Evolutionary conservation across 2,113 vertebrate genomes (phyloP), one percentile per base, ranked within the genome.

Genomic region (Hippocampus abdominalis): DNA sequence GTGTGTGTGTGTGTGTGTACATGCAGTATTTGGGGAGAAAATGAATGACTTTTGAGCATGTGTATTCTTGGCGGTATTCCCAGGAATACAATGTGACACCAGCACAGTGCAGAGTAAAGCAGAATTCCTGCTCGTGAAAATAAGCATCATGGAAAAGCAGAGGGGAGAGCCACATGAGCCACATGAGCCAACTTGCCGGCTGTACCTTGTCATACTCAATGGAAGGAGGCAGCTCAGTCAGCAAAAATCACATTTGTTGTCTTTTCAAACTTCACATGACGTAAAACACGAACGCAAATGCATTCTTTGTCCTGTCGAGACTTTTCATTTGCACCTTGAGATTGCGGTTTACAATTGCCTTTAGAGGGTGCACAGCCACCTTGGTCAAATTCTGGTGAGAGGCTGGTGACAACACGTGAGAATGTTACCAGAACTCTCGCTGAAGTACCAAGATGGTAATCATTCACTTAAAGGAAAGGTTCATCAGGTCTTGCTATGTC

Each of bases 121-220:
- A 85, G 77, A 90, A 89, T 87, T 85, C 78, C 80, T 81, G 74
- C 78, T 87, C 84, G 63, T 84, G 42, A 89, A 89, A 88, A 88
- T 88, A 89, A 88, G 83, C 83, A 80, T 86, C 75, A 82, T 69
- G 65, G 79, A 87, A 83, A 77, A 25, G 16, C 23, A 67, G 15
- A 5, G 18, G n/a, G n/a, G 59, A 64, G 75, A 70, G 66, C 61
- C 61, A 42, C 61, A 42, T 42, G 75, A 70, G 66, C 61, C 61
- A 42, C 61, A 42, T 42, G 10, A 42, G 36, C 39, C 39, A 42
- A 64, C 36, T 44, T 64, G 36, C 20, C 40, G 20, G 61, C 39
- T 42, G 13, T 46, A 27, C 13, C 15, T 64, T 64, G 27, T 44
- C n/a, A 44, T 15, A 64, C 12, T 42, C 5, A 15, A 64, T 44